These are phyloP conservation scores for Passer domesticus DNA, from an alignment of 2,113 vertebrate species.

Conservation along the genomic window DNA sequence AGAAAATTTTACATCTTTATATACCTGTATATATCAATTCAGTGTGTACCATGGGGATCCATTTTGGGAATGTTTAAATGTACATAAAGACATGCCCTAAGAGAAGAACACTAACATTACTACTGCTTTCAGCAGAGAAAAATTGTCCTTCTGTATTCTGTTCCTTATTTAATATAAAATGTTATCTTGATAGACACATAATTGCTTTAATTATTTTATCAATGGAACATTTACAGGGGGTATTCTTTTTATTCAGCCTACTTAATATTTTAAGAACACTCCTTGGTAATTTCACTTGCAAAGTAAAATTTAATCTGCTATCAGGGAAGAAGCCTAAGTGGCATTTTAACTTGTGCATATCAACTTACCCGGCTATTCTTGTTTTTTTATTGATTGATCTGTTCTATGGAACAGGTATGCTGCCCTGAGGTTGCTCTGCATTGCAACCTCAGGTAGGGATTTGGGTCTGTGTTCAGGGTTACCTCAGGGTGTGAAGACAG, in stretches of 20 bases:
- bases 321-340: not conserved
- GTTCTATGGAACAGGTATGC: not conserved
- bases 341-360: not conserved
- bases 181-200: constrained; percentile 8
- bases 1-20: not conserved
- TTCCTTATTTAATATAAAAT: constrained; percentile 2
- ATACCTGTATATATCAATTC: not conserved
- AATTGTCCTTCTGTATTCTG: not conserved
- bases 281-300: constrained; percentile 13
- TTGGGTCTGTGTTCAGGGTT: not conserved
- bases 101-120: not conserved
- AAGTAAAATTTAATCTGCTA: constrained; percentile 2
- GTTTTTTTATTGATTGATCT: not conserved
- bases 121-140: not conserved
- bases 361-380: not conserved
- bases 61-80: not conserved
- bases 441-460: not conserved
- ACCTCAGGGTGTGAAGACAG: not conserved
- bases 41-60: not conserved
- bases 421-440: not conserved
- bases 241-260: constrained; percentile 27
- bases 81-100: not conserved
- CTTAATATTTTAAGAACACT: not conserved
- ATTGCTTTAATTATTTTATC: constrained; percentile 24
- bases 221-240: not conserved